Percentiles rank a stretch among this genome's conserved stretches.
phyloP scores from a whole-genome alignment of 2,888 invertebrate species.

The Caradrina kadenii region DNA sequence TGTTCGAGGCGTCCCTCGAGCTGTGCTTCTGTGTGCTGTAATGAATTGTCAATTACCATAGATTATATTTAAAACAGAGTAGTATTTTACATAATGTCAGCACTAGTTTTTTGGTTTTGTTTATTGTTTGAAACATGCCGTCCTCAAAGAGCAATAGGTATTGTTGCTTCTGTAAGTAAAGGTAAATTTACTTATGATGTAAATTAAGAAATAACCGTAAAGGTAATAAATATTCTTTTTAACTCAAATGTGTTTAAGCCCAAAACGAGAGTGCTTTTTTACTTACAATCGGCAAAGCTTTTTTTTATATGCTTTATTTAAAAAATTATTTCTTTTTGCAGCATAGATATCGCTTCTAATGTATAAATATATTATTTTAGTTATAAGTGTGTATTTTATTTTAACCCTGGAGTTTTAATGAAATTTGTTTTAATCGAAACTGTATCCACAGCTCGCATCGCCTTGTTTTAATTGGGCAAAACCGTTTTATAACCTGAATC shows the following conservation, averaged over 20 bases:
- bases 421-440: not conserved
- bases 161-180: slow-evolving; percentile 6
- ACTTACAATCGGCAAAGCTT: not conserved
- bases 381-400: slow-evolving; percentile 4
- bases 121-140: slow-evolving; percentile 13
- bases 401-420: not conserved
- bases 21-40: not conserved
- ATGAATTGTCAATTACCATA: slow-evolving; percentile 1
- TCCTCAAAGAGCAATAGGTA: slow-evolving; percentile 15
- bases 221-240: not conserved
- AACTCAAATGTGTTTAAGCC: not conserved
- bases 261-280: not conserved
- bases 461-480: no score
- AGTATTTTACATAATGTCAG: slow-evolving; percentile 1
- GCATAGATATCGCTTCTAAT: not conserved
- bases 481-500: no score
- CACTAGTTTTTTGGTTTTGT: not conserved
- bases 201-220: slow-evolving; percentile 1
- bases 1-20: not conserved
- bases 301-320: not conserved
- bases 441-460: no score
- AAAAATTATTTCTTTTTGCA: not conserved
- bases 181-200: not conserved
- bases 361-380: slow-evolving; percentile 14
- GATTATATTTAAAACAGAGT: not conserved